These are phyloP conservation scores for Argyresthia goedartella DNA, from an alignment of 2,888 invertebrate genomes.

Conservation along the genomic window DNA sequence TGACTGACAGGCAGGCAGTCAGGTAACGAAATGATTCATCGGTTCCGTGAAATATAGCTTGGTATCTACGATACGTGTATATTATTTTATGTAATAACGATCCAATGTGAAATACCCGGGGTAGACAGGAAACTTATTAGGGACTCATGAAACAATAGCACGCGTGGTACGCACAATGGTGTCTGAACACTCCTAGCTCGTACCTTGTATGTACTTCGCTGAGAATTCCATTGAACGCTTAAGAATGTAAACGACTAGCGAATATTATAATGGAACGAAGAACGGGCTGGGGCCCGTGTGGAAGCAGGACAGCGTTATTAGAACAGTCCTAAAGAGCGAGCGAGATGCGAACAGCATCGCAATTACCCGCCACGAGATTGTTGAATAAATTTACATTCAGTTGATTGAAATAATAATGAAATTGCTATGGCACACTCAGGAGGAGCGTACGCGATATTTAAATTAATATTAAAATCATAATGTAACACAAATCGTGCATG, in stretches of 20 bases:
- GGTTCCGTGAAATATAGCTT: too few species aligned
- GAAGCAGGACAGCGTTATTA: slow-evolving; percentile 1
- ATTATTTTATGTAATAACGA: too few species aligned
- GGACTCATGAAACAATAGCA: too few species aligned
- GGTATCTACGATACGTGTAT: too few species aligned
- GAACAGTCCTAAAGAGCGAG: slow-evolving; percentile 21
- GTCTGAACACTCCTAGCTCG: too few species aligned
- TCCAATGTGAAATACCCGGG: too few species aligned
- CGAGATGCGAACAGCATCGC: slow-evolving; percentile 34
- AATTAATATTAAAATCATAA: slow-evolving; percentile 69
- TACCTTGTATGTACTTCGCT: slow-evolving; percentile 9
- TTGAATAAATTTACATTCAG: slow-evolving; percentile 71
- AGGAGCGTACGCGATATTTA: slow-evolving; percentile 62
- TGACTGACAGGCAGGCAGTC: too few species aligned
- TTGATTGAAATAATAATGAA: slow-evolving; percentile 72
- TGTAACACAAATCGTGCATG: slow-evolving; percentile 57
- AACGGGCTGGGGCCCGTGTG: slow-evolving; percentile 14
- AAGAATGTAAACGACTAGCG: slow-evolving; percentile 56
- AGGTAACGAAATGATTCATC: too few species aligned
- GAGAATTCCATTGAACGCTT: slow-evolving; percentile 64
- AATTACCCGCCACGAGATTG: slow-evolving; percentile 67
- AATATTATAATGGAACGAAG: slow-evolving; percentile 29
- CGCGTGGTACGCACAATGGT: too few species aligned
- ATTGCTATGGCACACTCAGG: slow-evolving; percentile 62
- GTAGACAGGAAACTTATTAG: too few species aligned